phyloP scores from a whole-genome alignment of 2,797 vertebrate genomes.

The Melanotaenia boesemani region DNA sequence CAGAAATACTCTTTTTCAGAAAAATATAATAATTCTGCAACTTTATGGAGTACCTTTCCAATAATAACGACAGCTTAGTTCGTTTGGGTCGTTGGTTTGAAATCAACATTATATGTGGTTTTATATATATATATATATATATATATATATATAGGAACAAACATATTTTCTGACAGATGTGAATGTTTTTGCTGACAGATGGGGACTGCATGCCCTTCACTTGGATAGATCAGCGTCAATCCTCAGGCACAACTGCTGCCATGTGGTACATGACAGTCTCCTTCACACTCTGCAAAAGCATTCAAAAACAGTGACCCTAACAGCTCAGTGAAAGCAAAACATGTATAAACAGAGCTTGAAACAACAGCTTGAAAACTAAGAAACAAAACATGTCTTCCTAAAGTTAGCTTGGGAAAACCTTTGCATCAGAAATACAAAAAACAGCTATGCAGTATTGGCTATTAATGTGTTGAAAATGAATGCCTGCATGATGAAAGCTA shows the following conservation, averaged over 20 bases:
- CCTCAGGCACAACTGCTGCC: slow-evolving; percentile 51
- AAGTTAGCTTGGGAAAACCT: not conserved
- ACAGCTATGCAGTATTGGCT: not conserved
- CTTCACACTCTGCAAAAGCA: slow-evolving; percentile 5
- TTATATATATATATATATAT: not conserved
- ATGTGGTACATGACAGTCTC: slow-evolving; percentile 21
- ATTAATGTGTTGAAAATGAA: too few species aligned
- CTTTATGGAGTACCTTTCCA: too few species aligned
- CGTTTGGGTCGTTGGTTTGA: not conserved
- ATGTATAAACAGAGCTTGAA: not conserved
- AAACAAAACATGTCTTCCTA: not conserved
- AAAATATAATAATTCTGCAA: not conserved
- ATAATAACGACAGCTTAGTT: too few species aligned
- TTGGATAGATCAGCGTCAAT: slow-evolving; percentile 15
- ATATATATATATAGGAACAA: not conserved
- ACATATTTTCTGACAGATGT: slow-evolving; percentile 45
- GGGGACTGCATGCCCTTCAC: slow-evolving; percentile 29
- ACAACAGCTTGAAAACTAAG: not conserved
- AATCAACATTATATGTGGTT: too few species aligned
- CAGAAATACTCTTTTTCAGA: not conserved
- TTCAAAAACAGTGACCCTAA: not conserved
- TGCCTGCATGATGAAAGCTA: too few species aligned
- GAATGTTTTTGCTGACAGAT: slow-evolving; percentile 38
- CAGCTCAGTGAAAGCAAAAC: not conserved
- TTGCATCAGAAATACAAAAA: not conserved